Evolutionary conservation across 2,797 vertebrate species (phyloP).

Genomic region (Cyclopterus lumpus): DNA sequence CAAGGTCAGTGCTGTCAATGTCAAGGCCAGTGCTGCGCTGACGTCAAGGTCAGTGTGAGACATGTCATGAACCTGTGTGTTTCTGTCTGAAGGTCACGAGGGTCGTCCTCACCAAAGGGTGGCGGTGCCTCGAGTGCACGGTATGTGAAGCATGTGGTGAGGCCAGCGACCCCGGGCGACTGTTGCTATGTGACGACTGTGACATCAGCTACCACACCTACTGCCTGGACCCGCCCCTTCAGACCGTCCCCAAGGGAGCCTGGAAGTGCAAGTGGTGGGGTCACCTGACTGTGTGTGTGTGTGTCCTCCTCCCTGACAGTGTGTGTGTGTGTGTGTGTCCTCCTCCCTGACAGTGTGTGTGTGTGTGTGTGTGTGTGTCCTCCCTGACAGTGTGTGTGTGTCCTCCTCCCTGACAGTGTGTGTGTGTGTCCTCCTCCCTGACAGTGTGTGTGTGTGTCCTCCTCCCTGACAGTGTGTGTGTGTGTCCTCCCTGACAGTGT

Average conservation of each 20-base stretch:
- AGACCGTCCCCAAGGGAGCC: conserved; percentile 93
- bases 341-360: neutral
- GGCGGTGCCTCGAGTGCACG: conserved; percentile 95
- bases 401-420: too few species aligned
- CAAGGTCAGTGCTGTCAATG: too few species aligned
- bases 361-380: neutral
- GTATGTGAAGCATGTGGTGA: conserved; percentile 96
- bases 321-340: neutral
- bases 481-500: too few species aligned
- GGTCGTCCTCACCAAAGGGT: conserved; percentile 94
- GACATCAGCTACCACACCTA: conserved; percentile 98
- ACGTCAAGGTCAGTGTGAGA: too few species aligned
- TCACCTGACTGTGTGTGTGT: too few species aligned
- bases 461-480: neutral
- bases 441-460: neutral
- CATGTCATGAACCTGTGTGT: too few species aligned
- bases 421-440: neutral
- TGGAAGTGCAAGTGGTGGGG: conserved; percentile 98
- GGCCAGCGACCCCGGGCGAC: conserved; percentile 90
- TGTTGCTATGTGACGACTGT: conserved; percentile 94
- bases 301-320: neutral
- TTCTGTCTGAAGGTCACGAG: conserved; percentile 86
- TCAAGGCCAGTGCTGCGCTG: too few species aligned
- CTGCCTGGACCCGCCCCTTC: conserved; percentile 93
- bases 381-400: neutral